Evolutionary conservation across 2,113 vertebrate genomes (phyloP).

Genomic region (Bujurquina vittata): DNA sequence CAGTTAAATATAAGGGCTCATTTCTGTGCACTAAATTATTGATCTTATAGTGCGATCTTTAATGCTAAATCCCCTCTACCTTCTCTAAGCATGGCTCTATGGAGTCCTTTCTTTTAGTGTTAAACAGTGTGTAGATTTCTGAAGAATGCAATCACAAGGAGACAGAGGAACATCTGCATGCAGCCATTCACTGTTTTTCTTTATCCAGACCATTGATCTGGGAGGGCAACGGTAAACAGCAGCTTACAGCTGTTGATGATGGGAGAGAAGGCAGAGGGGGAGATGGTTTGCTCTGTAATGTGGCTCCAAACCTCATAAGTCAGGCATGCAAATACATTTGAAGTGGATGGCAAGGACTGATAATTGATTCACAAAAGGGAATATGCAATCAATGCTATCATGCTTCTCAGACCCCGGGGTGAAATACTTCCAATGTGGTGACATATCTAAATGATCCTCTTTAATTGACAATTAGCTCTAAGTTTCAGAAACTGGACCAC

Average conservation of each 20-base stretch:
- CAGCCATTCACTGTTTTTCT: background rate
- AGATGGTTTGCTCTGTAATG: background rate
- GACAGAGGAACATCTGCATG: background rate
- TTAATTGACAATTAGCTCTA: background rate
- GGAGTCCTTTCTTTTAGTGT: background rate
- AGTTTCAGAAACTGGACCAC: background rate
- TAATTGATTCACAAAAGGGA: background rate
- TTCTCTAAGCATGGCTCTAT: background rate
- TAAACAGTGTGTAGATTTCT: background rate
- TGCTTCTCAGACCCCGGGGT: background rate
- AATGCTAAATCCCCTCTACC: background rate
- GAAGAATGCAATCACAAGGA: background rate
- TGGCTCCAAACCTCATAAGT: background rate
- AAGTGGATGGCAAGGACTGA: background rate
- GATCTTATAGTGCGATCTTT: conserved; percentile 1
- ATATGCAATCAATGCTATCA: background rate
- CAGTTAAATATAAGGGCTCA: conserved; percentile 4
- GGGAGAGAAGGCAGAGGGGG: background rate
- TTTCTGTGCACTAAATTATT: conserved; percentile 44
- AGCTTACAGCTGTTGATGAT: background rate
- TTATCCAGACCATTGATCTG: background rate
- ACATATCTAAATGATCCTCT: background rate
- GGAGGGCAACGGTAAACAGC: background rate
- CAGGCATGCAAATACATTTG: background rate
- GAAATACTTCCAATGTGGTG: background rate